Evolutionary conservation across 1,140 invertebrate genomes (phyloP).

Genomic region (Oedothorax gibbosus): DNA sequence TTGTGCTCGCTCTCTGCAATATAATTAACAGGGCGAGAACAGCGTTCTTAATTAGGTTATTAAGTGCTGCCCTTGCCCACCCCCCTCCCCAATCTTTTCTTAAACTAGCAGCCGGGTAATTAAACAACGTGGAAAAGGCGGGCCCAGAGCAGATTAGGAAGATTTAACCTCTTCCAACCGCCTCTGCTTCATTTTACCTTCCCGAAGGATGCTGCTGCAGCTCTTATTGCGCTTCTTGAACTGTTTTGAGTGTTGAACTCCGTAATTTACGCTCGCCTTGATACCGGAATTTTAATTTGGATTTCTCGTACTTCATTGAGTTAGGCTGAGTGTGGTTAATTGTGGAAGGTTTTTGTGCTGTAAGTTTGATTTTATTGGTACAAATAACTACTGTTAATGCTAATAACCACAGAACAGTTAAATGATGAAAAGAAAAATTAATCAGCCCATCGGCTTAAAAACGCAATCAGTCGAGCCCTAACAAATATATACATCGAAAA

Average conservation of each 20-base stretch:
- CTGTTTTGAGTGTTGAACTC: constrained; percentile 7
- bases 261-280: constrained; percentile 13
- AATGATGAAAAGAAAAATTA: too few species aligned
- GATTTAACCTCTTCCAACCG: constrained; percentile 34
- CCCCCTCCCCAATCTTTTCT: constrained; percentile 14
- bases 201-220: too few species aligned
- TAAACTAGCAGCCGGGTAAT: constrained; percentile 56
- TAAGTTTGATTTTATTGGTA: too few species aligned
- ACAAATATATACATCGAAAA: too few species aligned
- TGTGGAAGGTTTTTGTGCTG: too few species aligned
- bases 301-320: too few species aligned
- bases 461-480: too few species aligned
- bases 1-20: constrained; percentile 39
- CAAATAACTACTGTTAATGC: too few species aligned
- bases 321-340: too few species aligned
- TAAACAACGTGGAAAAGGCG: constrained; percentile 58
- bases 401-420: too few species aligned
- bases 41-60: constrained; percentile 61
- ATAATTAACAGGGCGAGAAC: constrained; percentile 60
- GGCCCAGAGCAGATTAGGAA: constrained; percentile 47
- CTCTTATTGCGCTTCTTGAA: constrained; percentile 1
- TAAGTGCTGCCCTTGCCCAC: constrained; percentile 21
- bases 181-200: neutral
- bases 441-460: too few species aligned
- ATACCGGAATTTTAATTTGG: constrained; percentile 22